Base-by-base conservation (phyloP, 1,140 invertebrate species). In the Ips nitidus region DNA sequence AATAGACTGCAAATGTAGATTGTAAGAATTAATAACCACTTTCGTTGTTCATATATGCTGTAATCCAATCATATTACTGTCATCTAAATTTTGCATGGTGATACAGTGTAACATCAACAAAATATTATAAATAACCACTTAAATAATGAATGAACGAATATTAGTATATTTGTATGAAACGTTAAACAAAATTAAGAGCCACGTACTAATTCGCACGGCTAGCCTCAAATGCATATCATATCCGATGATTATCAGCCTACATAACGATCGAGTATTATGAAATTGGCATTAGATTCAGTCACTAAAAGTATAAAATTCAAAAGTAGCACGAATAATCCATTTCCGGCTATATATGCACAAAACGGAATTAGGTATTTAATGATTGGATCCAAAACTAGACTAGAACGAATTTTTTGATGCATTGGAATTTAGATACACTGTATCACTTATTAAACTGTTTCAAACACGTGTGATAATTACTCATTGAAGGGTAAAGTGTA, bases 241-340 rank as follows among this genome's bases (percentile, higher is more conserved):
- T 57, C 40, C 52, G 52, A 66, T 66, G 36, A 22, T 66, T 66
- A 66, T 56, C 52, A 43, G 22, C 52, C 63, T 41, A 57, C 63
- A 57, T 53, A 53, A 4, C 41, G 39, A 38, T 66, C n/a, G 8
- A 52, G 5, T 62, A 62, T 61, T 55, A 56, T 45, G 47, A 69
- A 69, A 69, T 69, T 56, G 66, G 59, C 56, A 69, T 69, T 69
- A 69, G 66, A 60, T 50, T 62, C 66, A 67, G 66, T 69, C 37
- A 62, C 5, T 56, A 67, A 67, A 67, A 59, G 42, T 52, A 55
- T 8, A 62, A 69, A 69, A 55, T 69, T 69, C 45, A 47, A 69
- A 69, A 69, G 52, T 6, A 62, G 59, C 68, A 65, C 68, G 47
- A 64, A 70, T 70, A 58, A 70, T 59, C 39, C 40, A 65, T 52